Evolutionary conservation across 2,797 vertebrate species (phyloP), one percentile per base, ranked within the genome.

Genomic region (Phyllotis vaccarum): DNA sequence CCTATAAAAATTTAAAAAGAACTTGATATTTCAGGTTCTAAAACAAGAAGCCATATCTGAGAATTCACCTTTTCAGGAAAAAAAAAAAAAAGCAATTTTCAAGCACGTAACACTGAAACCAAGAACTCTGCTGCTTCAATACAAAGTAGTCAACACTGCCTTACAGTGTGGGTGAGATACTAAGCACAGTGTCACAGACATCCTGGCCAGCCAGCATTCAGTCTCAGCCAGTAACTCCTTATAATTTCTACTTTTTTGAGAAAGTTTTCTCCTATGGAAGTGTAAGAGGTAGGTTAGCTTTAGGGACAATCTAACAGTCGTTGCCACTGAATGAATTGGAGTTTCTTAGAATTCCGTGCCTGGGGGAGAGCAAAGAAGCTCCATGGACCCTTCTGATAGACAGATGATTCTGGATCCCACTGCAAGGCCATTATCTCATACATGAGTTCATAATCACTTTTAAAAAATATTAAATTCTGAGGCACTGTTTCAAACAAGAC

Each of bases 401-500:
- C 22, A 31, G 12, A 34, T 93, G 64, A 52, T 74, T 54, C 5
- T 85, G 34, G 60, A 70, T 58, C 64, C 64, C 58, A 10, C 10
- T n/a, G 1, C 16, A 74, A 80, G 62, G 22, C 52, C 62, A 19
- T 1, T 1, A 64, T 34, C 37, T 70, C 43, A 92, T 29, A 74
- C n/a, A 90, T 34, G 31, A 94, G 29, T 91, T 91, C 64, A 80
- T 76, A 43, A 46, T 87, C 83, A n/a, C 54, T 76, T 49, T 80
- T n/a, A n/a, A n/a, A n/a, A n/a, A 96, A 83, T 66, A 31, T 91
- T 83, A 95, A 83, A 43, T 92, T 76, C 54, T 56, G 56, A 76
- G 64, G 58, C 49, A 80, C 29, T 86, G 27, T 85, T 83, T 96
- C 43, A n/a, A 46, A 52, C 3, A 94, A 12, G 43, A 80, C 75